Evolutionary conservation across 2,888 invertebrate genomes (phyloP).

Genomic region (Epinotia nisella): DNA sequence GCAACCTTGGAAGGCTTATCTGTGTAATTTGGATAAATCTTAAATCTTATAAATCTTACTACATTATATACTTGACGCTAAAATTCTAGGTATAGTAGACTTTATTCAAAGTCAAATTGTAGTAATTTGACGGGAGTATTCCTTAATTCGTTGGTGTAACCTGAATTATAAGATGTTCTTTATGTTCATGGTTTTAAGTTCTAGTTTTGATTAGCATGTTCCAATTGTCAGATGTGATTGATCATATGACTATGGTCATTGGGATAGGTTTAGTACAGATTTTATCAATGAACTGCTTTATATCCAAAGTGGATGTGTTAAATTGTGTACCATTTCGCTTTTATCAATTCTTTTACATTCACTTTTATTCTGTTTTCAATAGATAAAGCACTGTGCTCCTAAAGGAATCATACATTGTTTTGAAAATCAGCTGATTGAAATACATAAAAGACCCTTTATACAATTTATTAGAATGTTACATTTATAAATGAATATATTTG

Average conservation of each 20-base stretch:
- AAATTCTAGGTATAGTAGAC: background rate
- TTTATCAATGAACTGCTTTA: background rate
- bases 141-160: constrained; percentile 7
- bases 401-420: constrained; percentile 7
- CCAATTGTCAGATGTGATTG: constrained; percentile 20
- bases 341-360: background rate
- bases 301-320: background rate
- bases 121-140: background rate
- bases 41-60: background rate
- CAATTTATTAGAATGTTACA: background rate
- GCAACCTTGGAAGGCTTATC: constrained; percentile 28
- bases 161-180: constrained; percentile 5
- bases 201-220: constrained; percentile 30
- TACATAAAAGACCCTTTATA: background rate
- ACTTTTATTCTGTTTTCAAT: background rate
- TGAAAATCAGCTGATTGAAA: constrained; percentile 18
- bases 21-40: constrained; percentile 17
- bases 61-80: background rate
- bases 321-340: background rate
- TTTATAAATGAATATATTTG: background rate
- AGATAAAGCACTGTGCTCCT: background rate
- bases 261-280: constrained; percentile 3
- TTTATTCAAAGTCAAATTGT: background rate
- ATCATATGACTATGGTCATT: constrained; percentile 45
- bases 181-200: constrained; percentile 23